Evolutionary conservation across 2,113 vertebrate species (phyloP).

Genomic region (Ammodytes marinus): DNA sequence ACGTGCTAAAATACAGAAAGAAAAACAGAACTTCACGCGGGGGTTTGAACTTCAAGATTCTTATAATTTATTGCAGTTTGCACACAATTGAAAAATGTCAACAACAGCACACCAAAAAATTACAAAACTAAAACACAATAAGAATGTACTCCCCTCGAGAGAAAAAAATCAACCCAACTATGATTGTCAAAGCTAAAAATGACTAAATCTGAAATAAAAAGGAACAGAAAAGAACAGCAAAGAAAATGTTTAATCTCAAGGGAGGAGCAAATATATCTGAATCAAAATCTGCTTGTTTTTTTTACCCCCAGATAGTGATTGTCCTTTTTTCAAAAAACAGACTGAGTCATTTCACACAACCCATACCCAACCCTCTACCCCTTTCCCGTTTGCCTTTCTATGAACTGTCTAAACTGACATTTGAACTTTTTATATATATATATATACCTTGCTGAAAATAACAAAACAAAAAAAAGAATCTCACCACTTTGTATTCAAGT

Average conservation of each 20-base stretch:
- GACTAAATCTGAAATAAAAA: constrained; percentile 95
- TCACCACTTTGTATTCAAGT: constrained; percentile 93
- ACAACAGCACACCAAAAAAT: constrained; percentile 99
- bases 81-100: constrained; percentile 99
- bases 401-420: constrained; percentile 70
- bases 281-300: constrained; percentile 92
- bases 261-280: constrained; percentile 92
- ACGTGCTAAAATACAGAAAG: too few species aligned
- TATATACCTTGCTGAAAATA: constrained; percentile 53
- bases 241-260: constrained; percentile 84
- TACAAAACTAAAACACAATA: constrained; percentile 99
- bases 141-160: constrained; percentile 99
- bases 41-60: constrained; percentile 85
- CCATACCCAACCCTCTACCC: background rate
- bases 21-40: constrained; percentile 33
- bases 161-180: constrained; percentile 95
- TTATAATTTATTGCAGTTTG: constrained; percentile 99
- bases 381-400: constrained; percentile 48
- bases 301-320: constrained; percentile 92
- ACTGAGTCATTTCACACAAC: constrained; percentile 59
- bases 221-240: constrained; percentile 88
- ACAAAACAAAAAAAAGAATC: constrained; percentile 13
- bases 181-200: constrained; percentile 99
- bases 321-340: constrained; percentile 87
- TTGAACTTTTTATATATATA: constrained; percentile 68